Base-by-base conservation (phyloP, 2,797 vertebrate species). In the Coregonus ussuriensis region DNA sequence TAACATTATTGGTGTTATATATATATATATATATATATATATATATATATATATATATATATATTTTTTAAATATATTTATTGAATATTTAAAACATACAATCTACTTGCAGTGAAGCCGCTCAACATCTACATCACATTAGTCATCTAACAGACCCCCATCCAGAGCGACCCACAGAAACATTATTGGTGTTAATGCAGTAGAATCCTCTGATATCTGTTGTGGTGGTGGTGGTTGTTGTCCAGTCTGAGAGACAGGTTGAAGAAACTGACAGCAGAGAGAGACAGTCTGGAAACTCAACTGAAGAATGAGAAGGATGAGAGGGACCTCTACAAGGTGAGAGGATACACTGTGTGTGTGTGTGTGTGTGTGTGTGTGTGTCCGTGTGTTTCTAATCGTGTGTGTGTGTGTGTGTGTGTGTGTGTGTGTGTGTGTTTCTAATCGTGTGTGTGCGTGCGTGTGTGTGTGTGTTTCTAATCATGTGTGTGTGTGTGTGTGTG, bases 271-370 rank as follows among this genome's bases (percentile, higher is more conserved):
- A 91, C 91, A 0, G 90, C 88, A 71, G 98, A 99, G 86, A 95
- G 93, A 83, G 97, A 99, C 81, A 90, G 89, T 79, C 88, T 99
- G 74, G 97, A 99, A 89, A 94, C 92, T 84, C 96, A 96, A 33
- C 87, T 99, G 81, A 99, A 98, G 93, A 97, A 96, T 13, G 98
- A 98, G 89, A 97, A 95, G 89, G 98, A 98, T 47, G 98, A 98
- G 87, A 94, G 97, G 85, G 97, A 99, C 74, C 95, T 98, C 72
- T 98, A 97, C 86, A 99, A 99, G 95, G 98, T 99, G 90, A 73
- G 81, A 71, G 47, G 3, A 16, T 16, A 6, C 35, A 14, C 29
- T 14, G 0, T 69, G 29, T 51, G 11, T 25, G 69, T 51, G n/a
- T 68, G 25, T 37, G 33, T 37, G 33, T 35, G 15, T 68, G 4